Percentiles rank a stretch among this genome's conserved stretches.
Evolutionary conservation across 2,888 invertebrate genomes (phyloP).

Genomic region (Caenorhabditis panamensis): DNA sequence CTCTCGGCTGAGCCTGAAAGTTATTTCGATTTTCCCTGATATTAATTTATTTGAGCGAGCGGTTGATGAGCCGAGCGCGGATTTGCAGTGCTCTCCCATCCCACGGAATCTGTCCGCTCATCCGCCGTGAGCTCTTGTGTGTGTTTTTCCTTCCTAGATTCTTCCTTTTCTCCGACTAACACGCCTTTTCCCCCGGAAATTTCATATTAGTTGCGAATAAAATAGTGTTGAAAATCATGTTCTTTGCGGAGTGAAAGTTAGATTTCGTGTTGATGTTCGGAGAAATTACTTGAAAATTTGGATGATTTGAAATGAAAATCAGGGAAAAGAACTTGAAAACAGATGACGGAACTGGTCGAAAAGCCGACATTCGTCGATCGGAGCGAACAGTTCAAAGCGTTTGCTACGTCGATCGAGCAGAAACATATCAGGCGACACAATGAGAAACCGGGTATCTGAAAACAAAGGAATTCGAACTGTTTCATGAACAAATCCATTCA

Average conservation of each 20-base stretch:
- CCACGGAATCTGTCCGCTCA: slow-evolving; percentile 24
- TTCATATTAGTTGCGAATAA: slow-evolving; percentile 59
- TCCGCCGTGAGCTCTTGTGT: slow-evolving; percentile 47
- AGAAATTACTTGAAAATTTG: not conserved
- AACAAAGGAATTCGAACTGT: too few relatives aligned
- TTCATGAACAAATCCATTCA: slow-evolving; percentile 3
- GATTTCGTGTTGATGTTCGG: slow-evolving; percentile 34
- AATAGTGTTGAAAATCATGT: slow-evolving; percentile 50
- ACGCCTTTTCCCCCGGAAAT: slow-evolving; percentile 47
- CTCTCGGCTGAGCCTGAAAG: slow-evolving; percentile 42
- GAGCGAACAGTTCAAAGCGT: slow-evolving; percentile 37
- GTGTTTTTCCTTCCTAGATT: slow-evolving; percentile 54
- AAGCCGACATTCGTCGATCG: slow-evolving; percentile 35
- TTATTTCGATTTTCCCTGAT: slow-evolving; percentile 33
- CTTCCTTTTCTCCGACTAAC: slow-evolving; percentile 31
- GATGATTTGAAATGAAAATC: not conserved
- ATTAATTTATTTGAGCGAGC: slow-evolving; percentile 53
- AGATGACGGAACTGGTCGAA: slow-evolving; percentile 27
- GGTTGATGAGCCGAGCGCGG: slow-evolving; percentile 10
- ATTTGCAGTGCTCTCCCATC: slow-evolving; percentile 4
- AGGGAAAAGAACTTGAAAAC: not conserved
- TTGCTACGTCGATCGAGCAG: slow-evolving; percentile 47
- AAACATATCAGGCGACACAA: slow-evolving; percentile 53
- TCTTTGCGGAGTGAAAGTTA: not conserved
- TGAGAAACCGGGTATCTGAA: slow-evolving; percentile 45